Conservation (phyloP, 2,888 invertebrate genomes). For the Eumacrocentrus americanus region DNA sequence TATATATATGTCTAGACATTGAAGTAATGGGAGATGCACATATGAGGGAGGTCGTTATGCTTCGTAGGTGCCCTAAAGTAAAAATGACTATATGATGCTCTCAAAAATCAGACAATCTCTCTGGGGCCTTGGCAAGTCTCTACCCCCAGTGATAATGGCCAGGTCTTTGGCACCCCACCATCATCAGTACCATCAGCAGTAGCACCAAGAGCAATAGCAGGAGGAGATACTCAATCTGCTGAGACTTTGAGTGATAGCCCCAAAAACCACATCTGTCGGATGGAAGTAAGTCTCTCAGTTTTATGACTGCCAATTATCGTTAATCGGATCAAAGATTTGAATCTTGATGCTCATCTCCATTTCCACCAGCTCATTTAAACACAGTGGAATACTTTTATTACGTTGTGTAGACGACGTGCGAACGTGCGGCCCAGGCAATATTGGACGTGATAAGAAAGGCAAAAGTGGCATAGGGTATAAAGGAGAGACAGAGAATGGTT, state of each 20-base stretch:
- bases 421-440: background rate
- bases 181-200: no score
- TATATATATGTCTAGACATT: background rate
- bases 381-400: slow-evolving; percentile 11
- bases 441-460: background rate
- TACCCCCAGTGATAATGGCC: no score
- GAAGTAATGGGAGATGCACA: background rate
- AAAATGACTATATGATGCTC: background rate
- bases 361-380: slow-evolving; percentile 19
- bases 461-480: background rate
- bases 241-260: no score
- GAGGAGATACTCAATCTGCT: no score
- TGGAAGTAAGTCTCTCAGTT: no score
- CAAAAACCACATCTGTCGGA: no score
- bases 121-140: no score
- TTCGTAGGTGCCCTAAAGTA: no score
- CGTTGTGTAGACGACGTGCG: slow-evolving; percentile 16
- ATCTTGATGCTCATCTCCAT: slow-evolving; percentile 23
- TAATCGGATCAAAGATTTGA: slow-evolving; percentile 32
- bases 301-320: slow-evolving; percentile 1
- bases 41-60: no score
- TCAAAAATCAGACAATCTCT: no score
- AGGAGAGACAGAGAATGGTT: background rate
- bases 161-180: no score
- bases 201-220: no score